Evolutionary conservation across 2,888 invertebrate genomes (phyloP).

Genomic region (Ischnus inquisitorius): DNA sequence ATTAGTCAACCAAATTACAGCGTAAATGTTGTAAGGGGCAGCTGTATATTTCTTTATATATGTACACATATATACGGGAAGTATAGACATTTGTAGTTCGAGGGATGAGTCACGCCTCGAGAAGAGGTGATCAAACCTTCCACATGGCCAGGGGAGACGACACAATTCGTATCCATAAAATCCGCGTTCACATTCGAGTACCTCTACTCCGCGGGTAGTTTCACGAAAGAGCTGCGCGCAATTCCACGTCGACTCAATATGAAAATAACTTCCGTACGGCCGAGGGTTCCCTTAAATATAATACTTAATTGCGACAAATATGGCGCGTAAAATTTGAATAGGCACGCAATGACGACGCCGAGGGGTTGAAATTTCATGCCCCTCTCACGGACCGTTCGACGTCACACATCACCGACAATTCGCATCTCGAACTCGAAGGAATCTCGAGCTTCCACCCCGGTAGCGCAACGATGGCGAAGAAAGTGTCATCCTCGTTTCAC

Average conservation of each 20-base stretch:
- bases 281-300: constrained; percentile 76
- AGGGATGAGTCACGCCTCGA: constrained; percentile 74
- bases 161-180: constrained; percentile 76
- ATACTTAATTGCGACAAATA: constrained; percentile 84
- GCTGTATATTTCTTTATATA: neutral
- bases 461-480: neutral
- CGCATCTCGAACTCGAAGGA: constrained; percentile 6
- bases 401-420: neutral
- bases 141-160: constrained; percentile 48
- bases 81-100: constrained; percentile 8
- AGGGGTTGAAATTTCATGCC: constrained; percentile 18
- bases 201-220: constrained; percentile 63
- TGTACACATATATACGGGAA: neutral
- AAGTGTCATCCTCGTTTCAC: neutral
- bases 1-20: constrained; percentile 13
- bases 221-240: constrained; percentile 56
- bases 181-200: constrained; percentile 71
- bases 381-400: constrained; percentile 11
- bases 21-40: neutral
- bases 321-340: constrained; percentile 84
- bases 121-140: constrained; percentile 58
- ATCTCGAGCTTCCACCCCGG: neutral
- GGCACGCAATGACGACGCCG: constrained; percentile 78
- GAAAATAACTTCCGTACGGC: constrained; percentile 79
- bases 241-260: constrained; percentile 76